These are phyloP conservation scores for Therioaphis trifolii DNA, from an alignment of 2,888 invertebrate species.

Conservation along the genomic window DNA sequence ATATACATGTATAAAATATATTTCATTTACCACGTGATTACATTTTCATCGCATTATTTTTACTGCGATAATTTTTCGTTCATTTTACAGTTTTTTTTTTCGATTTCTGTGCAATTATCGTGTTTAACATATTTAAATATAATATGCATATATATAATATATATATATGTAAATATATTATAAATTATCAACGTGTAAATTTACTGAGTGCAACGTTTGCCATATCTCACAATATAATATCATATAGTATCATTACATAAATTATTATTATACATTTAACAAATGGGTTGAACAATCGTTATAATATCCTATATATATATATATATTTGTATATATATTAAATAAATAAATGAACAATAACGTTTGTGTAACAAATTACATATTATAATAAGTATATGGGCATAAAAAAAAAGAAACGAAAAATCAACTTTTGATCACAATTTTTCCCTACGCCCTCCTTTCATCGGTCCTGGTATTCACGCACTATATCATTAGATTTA, in stretches of 20 bases:
- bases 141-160: too few relatives aligned
- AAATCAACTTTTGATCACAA: conserved; percentile 35
- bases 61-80: too few relatives aligned
- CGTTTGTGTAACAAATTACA: conserved; percentile 46
- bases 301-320: not conserved
- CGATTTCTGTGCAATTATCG: conserved; percentile 32
- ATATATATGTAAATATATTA: too few relatives aligned
- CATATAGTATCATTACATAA: conserved; percentile 29
- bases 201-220: conserved; percentile 33
- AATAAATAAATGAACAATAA: conserved; percentile 30
- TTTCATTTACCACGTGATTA: too few relatives aligned
- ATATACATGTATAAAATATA: too few relatives aligned
- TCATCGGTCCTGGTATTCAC: not conserved
- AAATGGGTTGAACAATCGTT: conserved; percentile 29
- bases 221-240: conserved; percentile 22
- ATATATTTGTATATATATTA: not conserved
- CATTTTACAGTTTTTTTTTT: not conserved
- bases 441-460: conserved; percentile 12
- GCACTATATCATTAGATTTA: not conserved
- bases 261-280: conserved; percentile 41
- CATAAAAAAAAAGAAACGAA: conserved; percentile 31
- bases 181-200: conserved; percentile 30
- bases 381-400: conserved; percentile 25
- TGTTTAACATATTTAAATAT: conserved; percentile 37
- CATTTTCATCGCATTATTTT: too few relatives aligned